A percentile compares a stretch with the other conserved stretches of the same genome.
phyloP scores from a whole-genome alignment of 2,797 vertebrate genomes.

The Champsocephalus esox region DNA sequence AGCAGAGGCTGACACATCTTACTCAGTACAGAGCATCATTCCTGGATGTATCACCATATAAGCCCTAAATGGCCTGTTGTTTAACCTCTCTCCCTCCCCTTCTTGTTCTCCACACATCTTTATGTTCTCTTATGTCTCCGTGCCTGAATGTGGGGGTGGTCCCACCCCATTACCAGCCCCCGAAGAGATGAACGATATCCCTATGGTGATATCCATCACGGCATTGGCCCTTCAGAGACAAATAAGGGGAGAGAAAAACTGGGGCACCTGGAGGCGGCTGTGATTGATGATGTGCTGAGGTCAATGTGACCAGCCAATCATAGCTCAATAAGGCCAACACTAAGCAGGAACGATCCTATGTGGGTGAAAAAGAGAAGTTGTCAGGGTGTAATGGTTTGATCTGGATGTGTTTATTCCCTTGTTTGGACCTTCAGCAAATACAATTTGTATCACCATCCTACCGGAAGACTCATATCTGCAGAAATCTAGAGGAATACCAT shows the following conservation, averaged over 20 bases:
- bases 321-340: slow-evolving; percentile 73
- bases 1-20: slow-evolving; percentile 49
- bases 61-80: slow-evolving; percentile 46
- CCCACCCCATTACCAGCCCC: slow-evolving; percentile 60
- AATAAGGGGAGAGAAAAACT: slow-evolving; percentile 58
- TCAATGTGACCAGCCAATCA: slow-evolving; percentile 77
- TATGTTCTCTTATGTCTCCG: slow-evolving; percentile 41
- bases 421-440: slow-evolving; percentile 25
- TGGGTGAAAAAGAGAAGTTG: slow-evolving; percentile 32
- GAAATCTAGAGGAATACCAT: slow-evolving; percentile 6
- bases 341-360: slow-evolving; percentile 42
- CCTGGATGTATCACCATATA: slow-evolving; percentile 54
- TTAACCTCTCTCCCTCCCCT: slow-evolving; percentile 38
- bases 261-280: slow-evolving; percentile 59
- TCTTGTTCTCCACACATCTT: slow-evolving; percentile 23
- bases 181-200: slow-evolving; percentile 67
- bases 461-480: slow-evolving; percentile 21
- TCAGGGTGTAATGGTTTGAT: slow-evolving; percentile 39
- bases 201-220: slow-evolving; percentile 71
- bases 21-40: slow-evolving; percentile 44
- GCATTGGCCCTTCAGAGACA: slow-evolving; percentile 62
- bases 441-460: slow-evolving; percentile 13
- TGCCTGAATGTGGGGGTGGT: slow-evolving; percentile 58
- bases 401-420: slow-evolving; percentile 20
- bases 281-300: slow-evolving; percentile 76